phyloP scores from a whole-genome alignment of 2,113 vertebrate genomes.

The Talpa occidentalis region DNA sequence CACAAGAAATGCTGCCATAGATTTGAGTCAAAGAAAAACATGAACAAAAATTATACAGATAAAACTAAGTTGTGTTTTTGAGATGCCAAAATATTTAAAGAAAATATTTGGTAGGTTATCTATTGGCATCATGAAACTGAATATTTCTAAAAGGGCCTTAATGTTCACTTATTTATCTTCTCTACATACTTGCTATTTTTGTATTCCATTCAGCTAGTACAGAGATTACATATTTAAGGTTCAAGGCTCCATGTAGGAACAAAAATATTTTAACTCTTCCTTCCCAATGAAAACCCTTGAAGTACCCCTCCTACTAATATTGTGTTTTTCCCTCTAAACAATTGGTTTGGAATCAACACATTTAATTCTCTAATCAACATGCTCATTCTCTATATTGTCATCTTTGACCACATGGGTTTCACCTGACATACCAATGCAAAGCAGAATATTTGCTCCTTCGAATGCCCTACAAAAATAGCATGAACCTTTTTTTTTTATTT shows the following conservation, averaged over 20 bases:
- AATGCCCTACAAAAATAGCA: not conserved
- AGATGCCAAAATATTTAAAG: constrained; percentile 29
- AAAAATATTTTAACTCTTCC: constrained; percentile 5
- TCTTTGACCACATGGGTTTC: not conserved
- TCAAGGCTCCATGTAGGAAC: not conserved
- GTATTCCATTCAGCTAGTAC: not conserved
- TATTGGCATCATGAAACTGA: not conserved
- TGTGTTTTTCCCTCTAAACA: not conserved
- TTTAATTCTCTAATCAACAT: constrained; percentile 6
- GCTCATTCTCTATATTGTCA: not conserved
- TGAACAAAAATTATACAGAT: not conserved
- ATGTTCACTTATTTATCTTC: constrained; percentile 17
- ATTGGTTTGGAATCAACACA: not conserved
- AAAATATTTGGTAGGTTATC: not conserved
- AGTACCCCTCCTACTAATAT: not conserved
- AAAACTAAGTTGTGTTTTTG: not conserved
- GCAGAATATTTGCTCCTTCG: not conserved
- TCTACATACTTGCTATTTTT: not conserved
- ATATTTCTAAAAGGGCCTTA: not conserved
- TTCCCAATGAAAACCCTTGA: constrained; percentile 9
- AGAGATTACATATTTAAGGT: not conserved
- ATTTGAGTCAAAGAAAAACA: constrained; percentile 1
- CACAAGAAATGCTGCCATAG: not conserved
- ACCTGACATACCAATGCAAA: not conserved
- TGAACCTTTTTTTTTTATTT: too few species aligned